A percentile compares a stretch with the other conserved stretches of the same genome.
These are phyloP conservation scores for Dasypogon diadema DNA, from an alignment of 2,888 invertebrate genomes.

Conservation along the genomic window DNA sequence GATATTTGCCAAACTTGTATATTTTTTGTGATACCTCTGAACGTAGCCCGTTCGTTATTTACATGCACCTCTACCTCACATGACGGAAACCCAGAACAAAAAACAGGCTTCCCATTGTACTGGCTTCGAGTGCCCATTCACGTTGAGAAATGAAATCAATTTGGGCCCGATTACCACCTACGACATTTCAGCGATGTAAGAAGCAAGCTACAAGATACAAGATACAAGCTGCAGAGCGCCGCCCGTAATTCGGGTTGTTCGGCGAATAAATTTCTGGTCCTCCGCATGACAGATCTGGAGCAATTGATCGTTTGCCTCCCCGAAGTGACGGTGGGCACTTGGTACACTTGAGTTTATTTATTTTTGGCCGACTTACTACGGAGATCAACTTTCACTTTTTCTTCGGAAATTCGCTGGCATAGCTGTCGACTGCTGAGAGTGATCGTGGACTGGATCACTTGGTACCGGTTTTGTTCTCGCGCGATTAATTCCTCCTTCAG, in stretches of 20 bases:
- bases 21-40: conserved; percentile 3
- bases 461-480: conserved; percentile 33
- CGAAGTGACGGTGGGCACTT: not conserved
- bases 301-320: conserved; percentile 47
- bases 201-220: not conserved
- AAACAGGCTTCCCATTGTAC: conserved; percentile 19
- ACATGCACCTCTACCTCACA: conserved; percentile 20
- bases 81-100: conserved; percentile 41
- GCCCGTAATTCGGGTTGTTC: conserved; percentile 30
- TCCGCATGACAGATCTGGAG: conserved; percentile 51
- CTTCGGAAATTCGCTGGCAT: conserved; percentile 22
- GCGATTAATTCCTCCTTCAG: conserved; percentile 6
- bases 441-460: conserved; percentile 9
- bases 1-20: conserved; percentile 19
- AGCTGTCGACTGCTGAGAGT: conserved; percentile 10
- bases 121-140: not conserved
- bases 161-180: conserved; percentile 43
- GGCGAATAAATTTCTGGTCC: conserved; percentile 29
- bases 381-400: conserved; percentile 50
- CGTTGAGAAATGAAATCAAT: conserved; percentile 47
- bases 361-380: conserved; percentile 7
- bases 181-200: conserved; percentile 26
- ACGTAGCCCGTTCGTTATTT: conserved; percentile 7
- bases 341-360: not conserved
- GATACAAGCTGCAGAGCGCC: not conserved